Percentiles rank a stretch among this genome's conserved stretches.
phyloP scores from a whole-genome alignment of 2,797 vertebrate species.

The Momotus momota region DNA sequence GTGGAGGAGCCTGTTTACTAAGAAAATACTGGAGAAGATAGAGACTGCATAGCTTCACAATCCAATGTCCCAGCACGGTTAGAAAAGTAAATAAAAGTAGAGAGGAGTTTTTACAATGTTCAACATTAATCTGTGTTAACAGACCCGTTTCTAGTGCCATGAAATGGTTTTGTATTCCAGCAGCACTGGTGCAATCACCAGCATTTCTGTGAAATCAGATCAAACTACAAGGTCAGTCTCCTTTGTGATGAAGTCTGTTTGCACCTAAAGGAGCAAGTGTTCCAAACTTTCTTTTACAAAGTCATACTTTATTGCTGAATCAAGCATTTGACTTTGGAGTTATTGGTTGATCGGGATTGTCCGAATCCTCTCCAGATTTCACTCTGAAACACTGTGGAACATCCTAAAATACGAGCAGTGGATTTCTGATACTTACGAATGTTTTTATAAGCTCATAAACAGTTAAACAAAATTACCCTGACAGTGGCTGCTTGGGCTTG shows the following conservation, averaged over 20 bases:
- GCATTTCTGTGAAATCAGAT: background rate
- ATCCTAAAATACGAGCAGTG: background rate
- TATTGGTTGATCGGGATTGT: background rate
- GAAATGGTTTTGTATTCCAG: background rate
- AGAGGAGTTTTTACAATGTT: background rate
- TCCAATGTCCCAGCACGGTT: background rate
- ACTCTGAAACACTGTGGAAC: background rate
- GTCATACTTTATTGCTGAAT: background rate
- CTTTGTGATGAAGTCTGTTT: background rate
- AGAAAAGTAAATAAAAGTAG: conserved; percentile 15
- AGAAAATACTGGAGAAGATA: background rate
- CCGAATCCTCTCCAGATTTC: background rate
- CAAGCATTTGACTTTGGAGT: background rate
- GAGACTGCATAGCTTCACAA: background rate
- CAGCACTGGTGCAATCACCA: background rate
- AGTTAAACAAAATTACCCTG: background rate
- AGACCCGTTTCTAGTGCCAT: background rate
- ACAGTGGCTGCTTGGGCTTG: background rate
- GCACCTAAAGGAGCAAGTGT: background rate
- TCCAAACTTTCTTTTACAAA: background rate
- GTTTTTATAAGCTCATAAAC: background rate
- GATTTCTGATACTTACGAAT: background rate
- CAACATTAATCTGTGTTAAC: background rate
- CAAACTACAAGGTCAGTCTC: background rate
- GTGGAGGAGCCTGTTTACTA: background rate